Percentiles rank a stretch among this genome's conserved stretches.
Conservation (phyloP, 2,888 invertebrate genomes). For the Empis stercorea region DNA sequence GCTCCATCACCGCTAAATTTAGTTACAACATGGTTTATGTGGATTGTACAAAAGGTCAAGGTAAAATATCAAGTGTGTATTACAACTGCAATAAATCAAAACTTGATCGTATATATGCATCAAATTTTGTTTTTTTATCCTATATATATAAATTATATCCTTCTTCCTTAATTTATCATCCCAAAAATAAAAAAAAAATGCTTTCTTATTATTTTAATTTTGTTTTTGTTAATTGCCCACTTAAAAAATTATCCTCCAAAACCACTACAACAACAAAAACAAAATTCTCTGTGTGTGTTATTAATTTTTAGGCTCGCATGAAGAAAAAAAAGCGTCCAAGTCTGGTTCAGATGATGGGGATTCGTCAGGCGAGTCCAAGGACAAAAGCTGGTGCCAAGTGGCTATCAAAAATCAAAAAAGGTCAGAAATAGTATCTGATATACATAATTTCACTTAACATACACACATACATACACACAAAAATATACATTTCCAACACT, state of each 20-base stretch:
- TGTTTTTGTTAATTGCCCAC: conserved; percentile 12
- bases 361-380: conserved; percentile 64
- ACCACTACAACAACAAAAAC: not conserved
- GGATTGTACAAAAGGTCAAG: conserved; percentile 69
- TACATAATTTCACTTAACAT: not conserved
- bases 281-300: conserved; percentile 6
- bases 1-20: conserved; percentile 97
- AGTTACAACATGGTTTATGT: conserved; percentile 86
- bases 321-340: conserved; percentile 67
- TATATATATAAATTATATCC: conserved; percentile 12
- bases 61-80: conserved; percentile 36
- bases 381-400: conserved; percentile 81
- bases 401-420: conserved; percentile 77
- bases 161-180: conserved; percentile 8
- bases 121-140: conserved; percentile 6
- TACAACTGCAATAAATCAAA: conserved; percentile 16
- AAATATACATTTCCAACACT: no score
- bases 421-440: conserved; percentile 54
- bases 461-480: not conserved
- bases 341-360: conserved; percentile 68
- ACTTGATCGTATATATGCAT: not conserved
- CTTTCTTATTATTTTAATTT: conserved; percentile 11
- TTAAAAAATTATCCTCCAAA: conserved; percentile 6
- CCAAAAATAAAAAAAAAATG: no score
- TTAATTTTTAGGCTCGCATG: conserved; percentile 41